phyloP scores from a whole-genome alignment of 2,888 invertebrate species.

The Onthophagus sagittarius region DNA sequence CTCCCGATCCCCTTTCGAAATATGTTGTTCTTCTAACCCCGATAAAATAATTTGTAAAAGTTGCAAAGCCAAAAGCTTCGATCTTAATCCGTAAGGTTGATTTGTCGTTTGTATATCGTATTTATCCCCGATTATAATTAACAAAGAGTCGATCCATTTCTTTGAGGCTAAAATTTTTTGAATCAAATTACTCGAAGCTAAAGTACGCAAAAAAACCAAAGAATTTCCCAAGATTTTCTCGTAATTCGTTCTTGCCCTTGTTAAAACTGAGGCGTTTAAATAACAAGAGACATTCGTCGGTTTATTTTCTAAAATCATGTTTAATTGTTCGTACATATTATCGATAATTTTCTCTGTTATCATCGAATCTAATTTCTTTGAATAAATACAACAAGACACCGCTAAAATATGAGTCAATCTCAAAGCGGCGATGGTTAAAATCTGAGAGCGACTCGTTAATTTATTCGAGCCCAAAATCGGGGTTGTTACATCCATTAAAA shows the following conservation, averaged over 20 bases:
- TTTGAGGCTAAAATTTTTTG: conserved; percentile 50
- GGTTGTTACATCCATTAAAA: conserved; percentile 42
- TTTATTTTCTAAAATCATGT: conserved; percentile 29
- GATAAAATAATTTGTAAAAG: conserved; percentile 53
- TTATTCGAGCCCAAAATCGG: conserved; percentile 28
- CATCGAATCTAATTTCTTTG: conserved; percentile 49
- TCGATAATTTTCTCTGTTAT: conserved; percentile 53
- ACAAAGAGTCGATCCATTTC: conserved; percentile 53
- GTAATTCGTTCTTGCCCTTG: conserved; percentile 35
- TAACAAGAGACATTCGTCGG: conserved; percentile 27
- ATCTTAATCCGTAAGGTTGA: conserved; percentile 50
- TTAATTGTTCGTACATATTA: conserved; percentile 52
- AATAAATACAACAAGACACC: conserved; percentile 53
- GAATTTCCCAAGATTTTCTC: conserved; percentile 53
- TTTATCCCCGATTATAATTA: conserved; percentile 45
- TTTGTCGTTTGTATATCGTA: conserved; percentile 33
- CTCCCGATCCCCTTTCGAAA: conserved; percentile 45
- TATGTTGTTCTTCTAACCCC: conserved; percentile 40
- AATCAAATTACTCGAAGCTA: conserved; percentile 49
- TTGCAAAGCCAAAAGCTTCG: conserved; percentile 54
- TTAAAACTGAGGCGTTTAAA: conserved; percentile 22
- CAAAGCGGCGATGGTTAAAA: conserved; percentile 50
- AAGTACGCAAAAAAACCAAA: conserved; percentile 54
- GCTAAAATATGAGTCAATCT: conserved; percentile 55
- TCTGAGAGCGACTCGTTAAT: conserved; percentile 37